phyloP scores from a whole-genome alignment of 2,113 vertebrate genomes.

The Pollimyrus isidori region DNA sequence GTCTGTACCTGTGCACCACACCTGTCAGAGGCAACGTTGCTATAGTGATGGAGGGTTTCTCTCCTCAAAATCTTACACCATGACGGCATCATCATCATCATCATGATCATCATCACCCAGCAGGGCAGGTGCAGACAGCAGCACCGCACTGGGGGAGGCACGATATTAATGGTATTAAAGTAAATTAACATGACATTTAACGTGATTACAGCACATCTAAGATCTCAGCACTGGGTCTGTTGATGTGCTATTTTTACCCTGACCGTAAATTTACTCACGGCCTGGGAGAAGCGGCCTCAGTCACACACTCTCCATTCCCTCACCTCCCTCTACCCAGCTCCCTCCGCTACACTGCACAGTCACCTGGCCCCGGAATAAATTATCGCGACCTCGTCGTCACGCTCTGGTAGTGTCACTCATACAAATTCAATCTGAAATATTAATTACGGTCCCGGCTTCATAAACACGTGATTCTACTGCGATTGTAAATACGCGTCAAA shows the following conservation, averaged over 20 bases:
- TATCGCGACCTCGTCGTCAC: not conserved
- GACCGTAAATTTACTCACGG: not conserved
- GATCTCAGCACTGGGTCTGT: not conserved
- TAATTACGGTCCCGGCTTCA: slow-evolving; percentile 34
- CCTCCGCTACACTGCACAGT: not conserved
- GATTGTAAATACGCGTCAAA: slow-evolving; percentile 49
- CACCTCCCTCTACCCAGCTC: not conserved
- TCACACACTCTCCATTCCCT: not conserved
- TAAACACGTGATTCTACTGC: slow-evolving; percentile 41
- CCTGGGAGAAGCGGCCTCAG: not conserved
- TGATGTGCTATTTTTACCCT: not conserved
- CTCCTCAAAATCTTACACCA: not conserved
- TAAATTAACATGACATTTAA: not conserved
- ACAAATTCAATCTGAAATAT: slow-evolving; percentile 50
- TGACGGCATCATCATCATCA: not conserved
- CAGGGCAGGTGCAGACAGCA: not conserved
- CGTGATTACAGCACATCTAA: not conserved
- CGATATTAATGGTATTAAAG: not conserved
- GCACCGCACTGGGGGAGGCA: not conserved
- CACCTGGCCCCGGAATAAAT: not conserved
- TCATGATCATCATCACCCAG: not conserved
- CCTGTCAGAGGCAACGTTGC: slow-evolving; percentile 66
- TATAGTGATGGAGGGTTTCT: slow-evolving; percentile 17
- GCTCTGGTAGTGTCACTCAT: not conserved
- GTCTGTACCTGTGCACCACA: slow-evolving; percentile 57